Conservation (phyloP, 2,797 vertebrate species). For the Aphelocoma californica region DNA sequence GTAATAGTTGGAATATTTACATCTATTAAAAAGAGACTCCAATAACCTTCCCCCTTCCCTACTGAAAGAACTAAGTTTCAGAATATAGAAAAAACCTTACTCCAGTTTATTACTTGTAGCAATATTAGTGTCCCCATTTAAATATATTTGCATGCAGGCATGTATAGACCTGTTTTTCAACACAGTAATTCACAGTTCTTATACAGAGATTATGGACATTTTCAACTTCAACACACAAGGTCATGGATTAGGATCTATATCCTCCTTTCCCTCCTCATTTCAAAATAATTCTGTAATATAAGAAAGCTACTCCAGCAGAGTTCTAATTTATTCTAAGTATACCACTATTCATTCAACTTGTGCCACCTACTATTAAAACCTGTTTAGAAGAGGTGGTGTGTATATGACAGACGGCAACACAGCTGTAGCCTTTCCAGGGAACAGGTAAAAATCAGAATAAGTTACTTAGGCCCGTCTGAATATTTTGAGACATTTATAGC, state of each 20-base stretch:
- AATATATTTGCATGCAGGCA: background rate
- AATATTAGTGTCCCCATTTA: background rate
- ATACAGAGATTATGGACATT: background rate
- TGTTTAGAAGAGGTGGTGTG: background rate
- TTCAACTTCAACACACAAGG: background rate
- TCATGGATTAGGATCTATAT: background rate
- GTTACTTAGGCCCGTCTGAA: background rate
- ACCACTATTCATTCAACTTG: background rate
- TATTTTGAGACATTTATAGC: background rate
- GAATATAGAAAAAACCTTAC: background rate
- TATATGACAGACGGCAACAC: background rate
- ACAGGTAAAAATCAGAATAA: background rate
- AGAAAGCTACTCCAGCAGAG: background rate
- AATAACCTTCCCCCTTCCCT: background rate
- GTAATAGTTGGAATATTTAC: background rate
- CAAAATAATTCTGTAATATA: background rate
- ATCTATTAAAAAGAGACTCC: background rate
- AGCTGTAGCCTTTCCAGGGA: background rate
- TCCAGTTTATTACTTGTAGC: background rate
- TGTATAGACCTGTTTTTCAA: background rate
- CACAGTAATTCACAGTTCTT: background rate
- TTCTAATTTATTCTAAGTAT: background rate
- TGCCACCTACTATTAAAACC: background rate
- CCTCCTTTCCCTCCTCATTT: background rate
- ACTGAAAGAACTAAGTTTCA: background rate